Evolutionary conservation across 2,797 vertebrate species (phyloP).

Genomic region (Spondyliosoma cantharus): DNA sequence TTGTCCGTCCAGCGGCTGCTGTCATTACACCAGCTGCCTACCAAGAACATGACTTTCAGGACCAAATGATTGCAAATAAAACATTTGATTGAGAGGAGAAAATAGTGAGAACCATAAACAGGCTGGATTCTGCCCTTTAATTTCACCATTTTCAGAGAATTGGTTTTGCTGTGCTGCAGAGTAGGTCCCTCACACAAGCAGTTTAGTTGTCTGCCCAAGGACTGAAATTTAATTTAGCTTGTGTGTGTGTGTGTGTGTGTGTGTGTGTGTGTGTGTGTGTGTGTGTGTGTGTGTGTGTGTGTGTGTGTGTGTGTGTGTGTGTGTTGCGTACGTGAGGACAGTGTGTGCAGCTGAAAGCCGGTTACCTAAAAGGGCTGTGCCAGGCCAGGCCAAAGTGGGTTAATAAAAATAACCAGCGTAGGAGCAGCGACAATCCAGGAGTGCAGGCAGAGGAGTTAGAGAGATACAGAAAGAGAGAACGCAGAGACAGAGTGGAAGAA

Average conservation of each 20-base stretch:
- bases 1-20: constrained; percentile 66
- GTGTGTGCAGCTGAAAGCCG: constrained; percentile 85
- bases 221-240: constrained; percentile 86
- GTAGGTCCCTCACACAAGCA: constrained; percentile 80
- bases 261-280: constrained; percentile 56
- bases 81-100: constrained; percentile 87
- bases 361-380: constrained; percentile 86
- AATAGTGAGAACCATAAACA: constrained; percentile 84
- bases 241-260: constrained; percentile 54
- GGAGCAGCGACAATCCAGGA: constrained; percentile 84
- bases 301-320: constrained; percentile 53
- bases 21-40: constrained; percentile 68
- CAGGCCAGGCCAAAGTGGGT: constrained; percentile 87
- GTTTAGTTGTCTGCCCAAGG: constrained; percentile 85
- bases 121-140: constrained; percentile 86
- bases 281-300: constrained; percentile 53
- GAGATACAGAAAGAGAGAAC: constrained; percentile 62
- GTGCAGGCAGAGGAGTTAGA: constrained; percentile 82
- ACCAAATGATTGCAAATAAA: constrained; percentile 89
- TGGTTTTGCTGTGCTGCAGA: constrained; percentile 84
- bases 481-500: constrained; percentile 64
- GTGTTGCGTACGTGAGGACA: constrained; percentile 74
- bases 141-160: constrained; percentile 85
- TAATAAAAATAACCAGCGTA: constrained; percentile 88
- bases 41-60: constrained; percentile 81